These are phyloP conservation scores for Altica lythri DNA, from an alignment of 2,888 invertebrate genomes.

Conservation along the genomic window DNA sequence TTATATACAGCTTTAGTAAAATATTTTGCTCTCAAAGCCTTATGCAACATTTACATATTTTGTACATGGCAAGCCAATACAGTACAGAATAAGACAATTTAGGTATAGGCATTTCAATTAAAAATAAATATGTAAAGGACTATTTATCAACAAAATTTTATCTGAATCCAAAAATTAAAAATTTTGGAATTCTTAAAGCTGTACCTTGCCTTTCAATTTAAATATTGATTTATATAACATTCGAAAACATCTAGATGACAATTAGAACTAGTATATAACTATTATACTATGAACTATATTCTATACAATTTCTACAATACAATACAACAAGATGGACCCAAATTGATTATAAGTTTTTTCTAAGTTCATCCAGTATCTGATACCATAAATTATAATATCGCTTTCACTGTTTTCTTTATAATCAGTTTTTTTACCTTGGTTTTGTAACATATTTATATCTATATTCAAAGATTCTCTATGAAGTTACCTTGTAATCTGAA, in stretches of 20 bases:
- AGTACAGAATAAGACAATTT: not conserved
- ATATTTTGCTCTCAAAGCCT: too few relatives aligned
- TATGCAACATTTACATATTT: too few relatives aligned
- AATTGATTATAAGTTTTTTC: slow-evolving; percentile 26
- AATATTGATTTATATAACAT: slow-evolving; percentile 15
- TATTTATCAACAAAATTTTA: not conserved
- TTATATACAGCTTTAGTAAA: too few relatives aligned
- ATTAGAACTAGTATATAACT: slow-evolving; percentile 2
- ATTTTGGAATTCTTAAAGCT: slow-evolving; percentile 37
- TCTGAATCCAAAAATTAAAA: slow-evolving; percentile 1
- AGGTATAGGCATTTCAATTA: not conserved
- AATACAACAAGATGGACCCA: slow-evolving; percentile 40
- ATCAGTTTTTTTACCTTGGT: too few relatives aligned
- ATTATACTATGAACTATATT: slow-evolving; percentile 10
- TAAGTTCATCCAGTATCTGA: not conserved
- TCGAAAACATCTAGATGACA: slow-evolving; percentile 16
- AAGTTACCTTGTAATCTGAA: too few relatives aligned
- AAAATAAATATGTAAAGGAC: not conserved
- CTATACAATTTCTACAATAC: slow-evolving; percentile 24
- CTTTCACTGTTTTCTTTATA: too few relatives aligned
- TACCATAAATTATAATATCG: too few relatives aligned
- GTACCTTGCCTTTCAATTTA: slow-evolving; percentile 40
- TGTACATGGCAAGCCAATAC: too few relatives aligned
- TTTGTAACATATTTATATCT: too few relatives aligned
- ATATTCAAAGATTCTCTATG: too few relatives aligned